Evolutionary conservation across 1,140 invertebrate species (phyloP).

Genomic region (Drosophila willistoni): DNA sequence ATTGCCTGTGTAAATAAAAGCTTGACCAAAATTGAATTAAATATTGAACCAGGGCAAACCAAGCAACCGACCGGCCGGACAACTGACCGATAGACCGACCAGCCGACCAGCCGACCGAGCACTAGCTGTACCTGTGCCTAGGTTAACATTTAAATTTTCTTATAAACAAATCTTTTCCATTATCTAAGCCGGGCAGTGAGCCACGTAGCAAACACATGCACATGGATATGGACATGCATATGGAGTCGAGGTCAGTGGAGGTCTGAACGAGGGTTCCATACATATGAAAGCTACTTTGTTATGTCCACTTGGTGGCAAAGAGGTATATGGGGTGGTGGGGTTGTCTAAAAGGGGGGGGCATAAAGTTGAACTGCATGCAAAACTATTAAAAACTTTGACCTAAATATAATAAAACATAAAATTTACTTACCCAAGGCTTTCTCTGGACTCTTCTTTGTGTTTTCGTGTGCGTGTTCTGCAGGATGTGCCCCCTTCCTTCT

Average conservation of each 20-base stretch:
- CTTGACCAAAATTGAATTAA: constrained; percentile 58
- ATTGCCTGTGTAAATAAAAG: constrained; percentile 49
- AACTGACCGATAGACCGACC: not conserved
- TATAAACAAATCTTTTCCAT: constrained; percentile 67
- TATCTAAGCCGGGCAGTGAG: constrained; percentile 29
- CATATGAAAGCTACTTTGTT: constrained; percentile 44
- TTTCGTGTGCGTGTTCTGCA: constrained; percentile 1
- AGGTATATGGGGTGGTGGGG: not conserved
- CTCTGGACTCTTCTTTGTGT: constrained; percentile 9
- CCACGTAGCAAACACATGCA: constrained; percentile 31
- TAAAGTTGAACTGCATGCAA: constrained; percentile 58
- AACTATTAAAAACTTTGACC: constrained; percentile 79
- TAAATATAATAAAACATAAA: constrained; percentile 75
- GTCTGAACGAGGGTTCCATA: constrained; percentile 30
- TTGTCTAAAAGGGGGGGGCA: not conserved
- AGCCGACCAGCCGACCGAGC: too few relatives aligned
- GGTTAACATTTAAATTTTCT: constrained; percentile 52
- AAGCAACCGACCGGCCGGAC: constrained; percentile 1
- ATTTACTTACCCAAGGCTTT: constrained; percentile 53
- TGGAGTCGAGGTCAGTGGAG: constrained; percentile 40
- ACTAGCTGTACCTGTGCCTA: constrained; percentile 1
- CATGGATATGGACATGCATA: constrained; percentile 15
- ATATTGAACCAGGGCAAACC: constrained; percentile 38
- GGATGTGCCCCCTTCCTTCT: not conserved
- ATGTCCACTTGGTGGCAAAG: constrained; percentile 1